Evolutionary conservation across 2,888 invertebrate genomes (phyloP), one percentile per base, ranked within the genome.

Genomic region (Buathra laborator): DNA sequence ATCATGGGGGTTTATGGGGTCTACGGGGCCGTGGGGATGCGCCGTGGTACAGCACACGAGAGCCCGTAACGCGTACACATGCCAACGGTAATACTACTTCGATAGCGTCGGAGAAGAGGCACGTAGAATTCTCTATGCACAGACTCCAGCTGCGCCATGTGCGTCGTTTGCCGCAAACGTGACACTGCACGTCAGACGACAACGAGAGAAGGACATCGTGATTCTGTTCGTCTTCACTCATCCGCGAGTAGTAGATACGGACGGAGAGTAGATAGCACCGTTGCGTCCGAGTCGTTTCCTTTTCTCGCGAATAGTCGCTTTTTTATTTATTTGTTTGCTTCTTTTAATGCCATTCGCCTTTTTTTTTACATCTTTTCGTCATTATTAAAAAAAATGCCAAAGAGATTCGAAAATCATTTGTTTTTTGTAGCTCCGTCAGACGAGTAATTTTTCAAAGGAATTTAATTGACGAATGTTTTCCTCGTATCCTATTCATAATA

Each of bases 91-190:
- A 84, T 84, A 87, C 66, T 56, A 29, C 62, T 62, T 62, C 62
- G 32, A 62, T 62, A 62, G 62, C 62, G 32, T 10, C 6, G 32
- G 48, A 7, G 48, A 14, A 70, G 78, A 86, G 80, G 92, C 92
- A 93, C 92, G 92, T 92, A 92, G 90, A 88, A 62, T 85, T 88
- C 90, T 91, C 91, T 89, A 90, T 89, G 91, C 90, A 88, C 90
- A 90, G 89, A 88, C 92, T 92, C 92, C 93, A 93, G 92, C 93
- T 93, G 93, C 88, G 92, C 90, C 91, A 89, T 91, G 93, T 92
- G 93, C 92, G 91, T 93, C 93, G 93, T 93, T 93, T 93, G 92
- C 90, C 88, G 89, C 91, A 93, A 93, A 93, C 93, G 93, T 93
- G 93, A 93, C 91, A 90, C 89, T 87, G 88, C 90, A 89, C 90